These are phyloP conservation scores for Halocynthia aurantium DNA, from an alignment of 23 tunicate species.

Conservation along the genomic window DNA sequence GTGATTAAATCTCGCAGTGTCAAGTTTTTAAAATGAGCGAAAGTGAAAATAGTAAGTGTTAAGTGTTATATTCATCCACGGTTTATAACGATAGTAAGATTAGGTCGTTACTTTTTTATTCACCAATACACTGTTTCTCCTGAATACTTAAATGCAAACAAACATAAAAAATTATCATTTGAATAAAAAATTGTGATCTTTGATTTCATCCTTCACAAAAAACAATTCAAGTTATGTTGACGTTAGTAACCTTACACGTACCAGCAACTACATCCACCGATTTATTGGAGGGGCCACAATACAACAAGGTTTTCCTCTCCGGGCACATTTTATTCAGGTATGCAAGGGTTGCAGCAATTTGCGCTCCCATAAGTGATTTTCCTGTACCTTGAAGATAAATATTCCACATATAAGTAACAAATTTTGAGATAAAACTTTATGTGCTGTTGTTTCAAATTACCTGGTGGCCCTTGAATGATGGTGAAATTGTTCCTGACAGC, in stretches of 20 bases:
- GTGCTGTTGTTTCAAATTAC: background rate
- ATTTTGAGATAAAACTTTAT: background rate
- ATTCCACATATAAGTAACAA: background rate
- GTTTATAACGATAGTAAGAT: too few relatives aligned
- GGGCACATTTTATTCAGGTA: conserved; percentile 20
- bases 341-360: conserved; percentile 43
- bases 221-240: too few relatives aligned
- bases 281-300: conserved; percentile 85
- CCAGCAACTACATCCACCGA: conserved; percentile 81
- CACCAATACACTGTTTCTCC: too few relatives aligned
- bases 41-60: too few relatives aligned
- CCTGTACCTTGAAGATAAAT: conserved; percentile 52
- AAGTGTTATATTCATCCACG: too few relatives aligned
- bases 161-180: too few relatives aligned
- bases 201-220: too few relatives aligned
- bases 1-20: too few relatives aligned
- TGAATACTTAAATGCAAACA: too few relatives aligned
- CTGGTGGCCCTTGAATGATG: conserved; percentile 81
- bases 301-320: conserved; percentile 18
- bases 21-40: too few relatives aligned
- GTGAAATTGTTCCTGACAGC: conserved; percentile 37
- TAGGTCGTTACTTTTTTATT: too few relatives aligned
- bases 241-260: background rate
- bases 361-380: conserved; percentile 72
- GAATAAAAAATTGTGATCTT: too few relatives aligned